Evolutionary conservation across 2,113 vertebrate species (phyloP).

Genomic region (Gavia stellata): DNA sequence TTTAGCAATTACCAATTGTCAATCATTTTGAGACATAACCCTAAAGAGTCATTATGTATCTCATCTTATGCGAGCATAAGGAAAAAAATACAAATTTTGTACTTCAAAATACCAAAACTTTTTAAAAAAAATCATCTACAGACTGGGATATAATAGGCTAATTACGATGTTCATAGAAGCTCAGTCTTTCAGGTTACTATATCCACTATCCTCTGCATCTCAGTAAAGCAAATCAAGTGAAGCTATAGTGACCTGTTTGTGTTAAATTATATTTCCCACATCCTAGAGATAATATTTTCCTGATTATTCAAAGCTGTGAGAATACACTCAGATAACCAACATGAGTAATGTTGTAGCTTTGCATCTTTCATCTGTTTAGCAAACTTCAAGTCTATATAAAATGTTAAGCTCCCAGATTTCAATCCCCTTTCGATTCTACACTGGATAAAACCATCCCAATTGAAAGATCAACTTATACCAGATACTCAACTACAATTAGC

Average conservation of each 20-base stretch:
- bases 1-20: background rate
- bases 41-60: background rate
- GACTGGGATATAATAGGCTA: background rate
- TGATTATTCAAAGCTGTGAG: background rate
- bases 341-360: background rate
- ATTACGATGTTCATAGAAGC: background rate
- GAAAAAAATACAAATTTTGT: background rate
- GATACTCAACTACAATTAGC: background rate
- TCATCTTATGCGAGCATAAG: background rate
- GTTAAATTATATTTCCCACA: background rate
- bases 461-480: background rate
- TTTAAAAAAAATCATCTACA: background rate
- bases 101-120: background rate
- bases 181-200: background rate
- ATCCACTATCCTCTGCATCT: background rate
- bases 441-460: background rate
- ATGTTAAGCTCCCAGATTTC: background rate
- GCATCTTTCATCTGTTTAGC: background rate
- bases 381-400: background rate
- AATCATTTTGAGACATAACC: background rate
- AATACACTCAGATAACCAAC: background rate
- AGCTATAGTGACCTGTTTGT: background rate
- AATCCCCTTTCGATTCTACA: background rate
- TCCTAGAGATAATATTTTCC: background rate
- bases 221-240: background rate